Evolutionary conservation across 2,797 vertebrate species (phyloP), one percentile per base, ranked within the genome.

Genomic region (Enteromius thamalakanensis): DNA sequence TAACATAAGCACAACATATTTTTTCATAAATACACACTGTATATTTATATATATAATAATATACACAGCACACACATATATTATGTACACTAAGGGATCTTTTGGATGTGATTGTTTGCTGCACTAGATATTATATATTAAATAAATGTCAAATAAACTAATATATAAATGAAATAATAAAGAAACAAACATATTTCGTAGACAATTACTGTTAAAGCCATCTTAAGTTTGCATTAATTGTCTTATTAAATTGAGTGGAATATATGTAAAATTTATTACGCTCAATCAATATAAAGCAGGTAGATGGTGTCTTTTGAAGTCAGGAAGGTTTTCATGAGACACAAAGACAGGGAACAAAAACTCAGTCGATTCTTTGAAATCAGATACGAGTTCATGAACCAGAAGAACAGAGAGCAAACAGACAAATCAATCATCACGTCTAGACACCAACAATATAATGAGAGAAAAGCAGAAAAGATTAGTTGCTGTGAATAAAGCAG

Each of bases 391-490:
- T 51, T 72, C 12, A 45, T 7, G 67, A n/a, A 69, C 6, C 67
- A n/a, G 67, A 8, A 14, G 17, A 53, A 74, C 26, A 23, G 19
- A 23, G 3, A 49, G n/a, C 69, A 71, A 49, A 45, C 42, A 15
- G 29, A 37, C 8, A 23, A 51, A 53, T 40, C 51, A 55, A 58
- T n/a, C 21, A 9, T 34, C 37, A 40, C 37, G 37, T 26, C 34
- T 40, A 76, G 55, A 76, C 4, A 51, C 8, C 17, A 51, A 51
- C 47, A 34, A 53, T 32, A 9, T 19, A 10, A 51, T 34, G 17
- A 32, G 51, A 72, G 70, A 32, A 12, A 72, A 51, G 45, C 45
- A 72, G 45, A 26, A 55, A 51, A 76, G 55, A 10, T 60, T 60
- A 60, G 32, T 42, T 11, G 3, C n/a, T 10, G 40, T 37, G 19